phyloP scores from a whole-genome alignment of 2,113 vertebrate genomes.

The Irena cyanogastra region DNA sequence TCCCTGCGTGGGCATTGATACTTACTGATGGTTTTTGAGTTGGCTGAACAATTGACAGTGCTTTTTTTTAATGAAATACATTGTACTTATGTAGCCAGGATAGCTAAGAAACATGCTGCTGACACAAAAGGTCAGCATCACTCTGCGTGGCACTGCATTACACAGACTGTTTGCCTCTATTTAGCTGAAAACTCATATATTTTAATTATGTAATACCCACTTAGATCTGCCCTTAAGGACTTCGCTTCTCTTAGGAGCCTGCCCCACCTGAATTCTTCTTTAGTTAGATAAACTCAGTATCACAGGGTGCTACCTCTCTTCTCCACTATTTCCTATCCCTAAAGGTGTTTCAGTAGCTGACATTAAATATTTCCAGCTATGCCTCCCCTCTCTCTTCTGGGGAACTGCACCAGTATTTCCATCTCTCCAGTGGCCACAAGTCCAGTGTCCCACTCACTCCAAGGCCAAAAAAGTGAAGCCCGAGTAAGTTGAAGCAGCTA shows the following conservation, averaged over 20 bases:
- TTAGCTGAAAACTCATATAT: background rate
- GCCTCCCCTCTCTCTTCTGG: accelerated
- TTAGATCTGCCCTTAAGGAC: background rate
- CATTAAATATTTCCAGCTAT: background rate
- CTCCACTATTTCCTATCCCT: background rate
- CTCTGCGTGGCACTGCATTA: too few relatives aligned
- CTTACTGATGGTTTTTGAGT: background rate
- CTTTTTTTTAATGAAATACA: background rate
- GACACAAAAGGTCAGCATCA: background rate
- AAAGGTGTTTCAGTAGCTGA: background rate
- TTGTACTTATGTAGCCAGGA: background rate
- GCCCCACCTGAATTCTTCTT: background rate
- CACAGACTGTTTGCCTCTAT: accelerated
- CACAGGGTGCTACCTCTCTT: background rate
- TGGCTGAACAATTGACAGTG: background rate
- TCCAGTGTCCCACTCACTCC: background rate
- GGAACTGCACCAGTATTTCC: background rate
- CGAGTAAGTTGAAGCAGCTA: background rate
- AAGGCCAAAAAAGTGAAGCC: background rate
- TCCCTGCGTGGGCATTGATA: background rate
- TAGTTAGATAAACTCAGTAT: background rate
- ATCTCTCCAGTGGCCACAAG: background rate
- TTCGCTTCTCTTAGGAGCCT: background rate
- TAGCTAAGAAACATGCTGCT: background rate
- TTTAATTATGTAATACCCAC: background rate